Evolutionary conservation across 2,888 invertebrate genomes (phyloP), one percentile per base, ranked within the genome.

Genomic region (Lacanobia oleracea): DNA sequence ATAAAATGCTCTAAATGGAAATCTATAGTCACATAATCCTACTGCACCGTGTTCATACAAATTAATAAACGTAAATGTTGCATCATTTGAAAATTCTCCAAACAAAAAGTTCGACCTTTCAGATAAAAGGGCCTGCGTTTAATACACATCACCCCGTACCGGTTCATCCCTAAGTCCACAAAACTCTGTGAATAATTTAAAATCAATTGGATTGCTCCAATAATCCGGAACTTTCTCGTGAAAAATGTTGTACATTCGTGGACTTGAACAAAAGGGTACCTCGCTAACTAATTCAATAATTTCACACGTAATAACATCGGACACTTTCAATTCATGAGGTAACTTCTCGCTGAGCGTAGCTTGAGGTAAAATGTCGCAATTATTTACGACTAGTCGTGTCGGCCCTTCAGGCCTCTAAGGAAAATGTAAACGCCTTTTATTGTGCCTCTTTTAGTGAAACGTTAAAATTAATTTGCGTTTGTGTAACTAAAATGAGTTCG

Each of bases 361-460:
- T 89, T 87, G 84, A 86, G 89, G 89, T 89, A 90, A 90, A 91
- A 90, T 90, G 92, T 90, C 89, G 86, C 89, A 90, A 91, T 92
- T 91, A 92, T 92, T 92, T 92, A 92, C 90, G 90, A 89, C 88
- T 87, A 87, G 85, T 86, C 87, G 88, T 87, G 87, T 79, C 83
- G 86, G 86, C 85, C 87, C 88, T 88, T 85, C 75, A 81, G 85
- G 81, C 83, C 87, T 88, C 87, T 79, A 77, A 89, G 88, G 89
- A 88, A 88, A 90, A 89, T 86, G 86, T 86, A 88, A 89, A 88
- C 83, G 84, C 77, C 86, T 90, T 91, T 91, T 89, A 91, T 88
- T 89, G 82, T 86, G 81, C 87, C 85, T 88, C 87, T 88, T 89
- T 88, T 87, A 89, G 86, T 85, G 82, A 86, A 88, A 90, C 87